A percentile compares a stretch with the other conserved stretches of the same genome.
Evolutionary conservation across 2,797 vertebrate species (phyloP).

Genomic region (Typhlichthys subterraneus): DNA sequence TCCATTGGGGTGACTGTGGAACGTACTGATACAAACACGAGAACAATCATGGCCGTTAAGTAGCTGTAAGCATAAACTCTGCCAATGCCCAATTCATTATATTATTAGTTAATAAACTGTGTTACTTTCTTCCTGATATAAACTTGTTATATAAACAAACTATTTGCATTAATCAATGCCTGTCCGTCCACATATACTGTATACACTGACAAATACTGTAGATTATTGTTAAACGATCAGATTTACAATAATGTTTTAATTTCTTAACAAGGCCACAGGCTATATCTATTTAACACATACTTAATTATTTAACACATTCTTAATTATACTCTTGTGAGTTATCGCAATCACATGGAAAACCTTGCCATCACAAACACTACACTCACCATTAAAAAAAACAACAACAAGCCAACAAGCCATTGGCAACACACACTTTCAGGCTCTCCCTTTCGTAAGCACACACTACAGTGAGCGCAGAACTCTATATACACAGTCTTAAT

Average conservation of each 20-base stretch:
- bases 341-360: too few species aligned
- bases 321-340: too few species aligned
- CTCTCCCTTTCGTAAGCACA: constrained; percentile 16
- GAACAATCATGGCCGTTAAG: constrained; percentile 23
- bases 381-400: constrained; percentile 16
- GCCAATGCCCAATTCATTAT: not conserved
- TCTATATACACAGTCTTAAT: constrained; percentile 69
- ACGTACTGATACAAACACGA: constrained; percentile 45
- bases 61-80: constrained; percentile 1
- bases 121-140: too few species aligned
- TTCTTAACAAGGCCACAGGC: too few species aligned
- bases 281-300: too few species aligned
- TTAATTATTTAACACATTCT: too few species aligned
- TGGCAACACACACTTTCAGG: constrained; percentile 9
- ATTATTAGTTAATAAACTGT: constrained; percentile 1
- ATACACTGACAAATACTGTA: too few species aligned
- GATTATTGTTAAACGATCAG: too few species aligned
- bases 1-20: constrained; percentile 57
- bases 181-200: too few species aligned
- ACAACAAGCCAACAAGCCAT: constrained; percentile 17
- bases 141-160: too few species aligned
- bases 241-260: too few species aligned
- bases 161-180: too few species aligned
- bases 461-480: constrained; percentile 33
- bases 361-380: not conserved